Percentiles rank a stretch among this genome's conserved stretches.
phyloP scores from a whole-genome alignment of 2,113 vertebrate species.

The Hyperopisus bebe region DNA sequence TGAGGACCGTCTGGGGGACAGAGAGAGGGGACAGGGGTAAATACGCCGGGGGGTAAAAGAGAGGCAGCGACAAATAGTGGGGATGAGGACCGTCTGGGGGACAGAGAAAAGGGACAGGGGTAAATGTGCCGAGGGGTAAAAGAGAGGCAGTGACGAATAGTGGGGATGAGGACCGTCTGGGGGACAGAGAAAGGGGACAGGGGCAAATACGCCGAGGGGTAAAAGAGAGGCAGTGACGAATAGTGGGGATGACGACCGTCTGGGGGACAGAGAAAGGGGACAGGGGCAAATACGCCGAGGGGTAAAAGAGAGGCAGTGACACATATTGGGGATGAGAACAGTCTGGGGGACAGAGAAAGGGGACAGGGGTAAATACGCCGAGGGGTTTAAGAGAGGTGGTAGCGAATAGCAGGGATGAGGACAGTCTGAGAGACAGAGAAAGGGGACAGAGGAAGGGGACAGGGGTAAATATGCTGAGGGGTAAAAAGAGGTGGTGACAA shows the following conservation, averaged over 20 bases:
- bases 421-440: no score
- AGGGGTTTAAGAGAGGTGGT: no score
- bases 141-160: constrained; percentile 17
- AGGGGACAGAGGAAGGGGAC: not conserved
- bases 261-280: no score
- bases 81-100: no score
- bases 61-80: no score
- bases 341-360: constrained; percentile 4
- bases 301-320: constrained; percentile 14
- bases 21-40: not conserved
- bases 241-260: no score
- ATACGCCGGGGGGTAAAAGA: not conserved
- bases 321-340: not conserved
- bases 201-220: not conserved
- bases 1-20: not conserved
- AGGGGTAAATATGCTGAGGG: not conserved
- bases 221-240: no score
- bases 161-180: not conserved
- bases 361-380: not conserved
- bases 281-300: not conserved
- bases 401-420: no score
- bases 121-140: constrained; percentile 7
- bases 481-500: constrained; percentile 18
- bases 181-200: constrained; percentile 15
- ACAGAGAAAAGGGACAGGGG: no score